These are phyloP conservation scores for Trematomus loennbergii DNA, from an alignment of 2,113 vertebrate genomes.

Conservation along the genomic window DNA sequence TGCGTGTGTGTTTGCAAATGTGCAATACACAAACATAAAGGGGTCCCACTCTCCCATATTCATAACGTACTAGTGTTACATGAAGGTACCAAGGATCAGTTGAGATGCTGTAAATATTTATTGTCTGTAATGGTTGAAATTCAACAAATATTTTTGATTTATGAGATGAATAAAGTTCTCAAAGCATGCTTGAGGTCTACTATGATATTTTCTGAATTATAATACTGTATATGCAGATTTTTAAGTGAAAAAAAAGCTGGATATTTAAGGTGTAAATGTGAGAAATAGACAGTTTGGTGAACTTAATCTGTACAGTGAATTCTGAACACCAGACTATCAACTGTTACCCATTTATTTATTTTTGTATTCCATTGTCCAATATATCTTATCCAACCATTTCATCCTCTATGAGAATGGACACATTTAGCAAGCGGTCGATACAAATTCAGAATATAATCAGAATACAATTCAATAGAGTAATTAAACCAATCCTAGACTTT, in stretches of 20 bases:
- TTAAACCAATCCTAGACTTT: background rate
- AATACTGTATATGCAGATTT: background rate
- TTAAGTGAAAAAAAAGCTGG: background rate
- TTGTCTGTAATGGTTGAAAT: too few species aligned
- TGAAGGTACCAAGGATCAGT: too few species aligned
- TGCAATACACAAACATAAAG: too few species aligned
- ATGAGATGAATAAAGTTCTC: background rate
- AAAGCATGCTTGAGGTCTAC: background rate
- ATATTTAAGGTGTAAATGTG: background rate
- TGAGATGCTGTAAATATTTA: too few species aligned
- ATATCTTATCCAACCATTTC: background rate
- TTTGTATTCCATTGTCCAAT: too few species aligned
- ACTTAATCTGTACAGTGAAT: background rate
- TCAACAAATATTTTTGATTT: too few species aligned
- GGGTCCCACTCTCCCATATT: too few species aligned
- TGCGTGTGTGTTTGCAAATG: too few species aligned
- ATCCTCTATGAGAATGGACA: slow-evolving; percentile 4
- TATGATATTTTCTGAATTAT: background rate
- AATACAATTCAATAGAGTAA: too few species aligned
- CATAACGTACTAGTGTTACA: too few species aligned
- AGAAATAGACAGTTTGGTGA: background rate
- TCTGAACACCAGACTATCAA: background rate
- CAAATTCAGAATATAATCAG: too few species aligned
- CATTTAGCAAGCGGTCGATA: slow-evolving; percentile 14
- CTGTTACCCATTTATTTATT: background rate